Base-by-base conservation (phyloP, 2,113 vertebrate species). In the Empidonax traillii region DNA sequence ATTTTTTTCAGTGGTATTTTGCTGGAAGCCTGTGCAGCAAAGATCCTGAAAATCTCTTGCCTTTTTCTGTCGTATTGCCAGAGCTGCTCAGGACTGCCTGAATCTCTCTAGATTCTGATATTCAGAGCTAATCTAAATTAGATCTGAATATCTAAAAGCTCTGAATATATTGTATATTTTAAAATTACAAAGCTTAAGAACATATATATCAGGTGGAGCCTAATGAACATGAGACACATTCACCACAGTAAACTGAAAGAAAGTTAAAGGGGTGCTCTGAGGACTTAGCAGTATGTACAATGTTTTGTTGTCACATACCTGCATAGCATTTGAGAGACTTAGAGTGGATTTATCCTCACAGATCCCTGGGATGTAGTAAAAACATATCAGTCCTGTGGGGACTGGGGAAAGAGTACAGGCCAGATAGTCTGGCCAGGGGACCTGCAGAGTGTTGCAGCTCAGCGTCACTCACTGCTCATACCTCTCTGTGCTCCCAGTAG, bases 401-500 rank as follows among this genome's bases (percentile, higher is more conserved):
- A 23, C 39, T 61, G 63, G 12, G 25, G 41, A 59, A 33, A 66
- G n/a, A 27, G 24, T 72, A 65, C 31, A 71, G 3, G 1, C 68
- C 33, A 51, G 56, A 43, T 3, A 49, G 1, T 3, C 19, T 2
- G 19, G 15, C 27, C 30, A 33, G 44, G 37, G 44, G 27, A 72
- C 21, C 20, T 4, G 19, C 0, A 6, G 51, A 7, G 41, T 19
- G 2, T 0, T 3, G 2, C 46, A 20, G 68, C 43, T 18, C 5
- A 6, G 33, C 35, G 24, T 10, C 37, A 4, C 33, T 19, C 0
- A 0, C 24, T 37, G 25, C 43, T 79, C 2, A 0, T 0, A 0
- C 39, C 44, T 46, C 63, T 33, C 53, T 56, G 12, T 1, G 0
- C 30, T 16, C n/a, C 37, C 9, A 21, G 4, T 18, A 23, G 46